Conservation (phyloP, 2,113 vertebrate genomes). For the Mesoclemmys tuberculata region DNA sequence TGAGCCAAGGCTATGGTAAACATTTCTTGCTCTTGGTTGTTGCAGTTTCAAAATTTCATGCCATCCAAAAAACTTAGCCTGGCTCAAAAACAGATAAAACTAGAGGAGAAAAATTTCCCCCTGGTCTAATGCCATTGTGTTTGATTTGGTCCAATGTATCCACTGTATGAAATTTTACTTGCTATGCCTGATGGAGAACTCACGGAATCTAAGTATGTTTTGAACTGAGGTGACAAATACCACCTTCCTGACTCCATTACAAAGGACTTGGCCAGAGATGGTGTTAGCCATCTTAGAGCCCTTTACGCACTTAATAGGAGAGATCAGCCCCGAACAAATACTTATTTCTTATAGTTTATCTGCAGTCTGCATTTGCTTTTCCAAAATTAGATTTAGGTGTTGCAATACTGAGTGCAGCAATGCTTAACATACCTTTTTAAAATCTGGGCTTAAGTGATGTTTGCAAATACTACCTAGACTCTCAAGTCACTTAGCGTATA, state of each 20-base stretch:
- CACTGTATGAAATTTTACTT: background rate
- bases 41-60: background rate
- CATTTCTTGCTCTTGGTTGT: conserved; percentile 38
- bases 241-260: background rate
- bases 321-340: background rate
- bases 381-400: background rate
- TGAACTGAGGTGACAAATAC: background rate
- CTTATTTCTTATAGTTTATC: background rate
- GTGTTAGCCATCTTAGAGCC: background rate
- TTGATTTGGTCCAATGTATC: background rate
- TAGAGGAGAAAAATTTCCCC: background rate
- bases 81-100: background rate
- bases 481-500: background rate
- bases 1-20: background rate
- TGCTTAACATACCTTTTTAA: too few species aligned
- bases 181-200: background rate
- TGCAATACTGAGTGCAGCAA: background rate
- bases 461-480: background rate
- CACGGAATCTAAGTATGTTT: background rate
- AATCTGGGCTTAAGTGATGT: background rate
- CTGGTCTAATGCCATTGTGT: fast-evolving
- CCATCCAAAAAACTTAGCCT: background rate
- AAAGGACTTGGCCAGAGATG: background rate
- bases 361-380: background rate
- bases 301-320: conserved; percentile 10